phyloP scores from a whole-genome alignment of 2,797 vertebrate genomes.

The Hoplostethus atlanticus region DNA sequence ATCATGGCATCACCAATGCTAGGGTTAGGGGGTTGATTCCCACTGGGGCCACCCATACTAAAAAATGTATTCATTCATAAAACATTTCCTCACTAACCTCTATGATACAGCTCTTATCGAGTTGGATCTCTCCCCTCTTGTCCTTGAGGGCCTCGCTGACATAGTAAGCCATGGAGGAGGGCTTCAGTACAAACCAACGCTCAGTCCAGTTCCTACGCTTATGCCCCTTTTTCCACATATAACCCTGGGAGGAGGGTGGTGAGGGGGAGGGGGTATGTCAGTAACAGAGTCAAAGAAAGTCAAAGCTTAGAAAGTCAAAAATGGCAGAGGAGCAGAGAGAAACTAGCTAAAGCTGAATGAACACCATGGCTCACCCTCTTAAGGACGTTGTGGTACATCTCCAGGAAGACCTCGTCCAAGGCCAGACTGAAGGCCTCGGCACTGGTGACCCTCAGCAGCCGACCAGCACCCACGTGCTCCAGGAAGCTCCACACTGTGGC shows the following conservation, averaged over 20 bases:
- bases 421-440: slow-evolving; percentile 84
- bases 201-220: slow-evolving; percentile 88
- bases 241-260: slow-evolving; percentile 75
- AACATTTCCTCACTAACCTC: slow-evolving; percentile 75
- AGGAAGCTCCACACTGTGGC: slow-evolving; percentile 81
- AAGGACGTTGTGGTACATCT: slow-evolving; percentile 87
- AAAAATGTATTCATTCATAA: background rate
- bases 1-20: background rate
- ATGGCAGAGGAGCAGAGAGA: background rate
- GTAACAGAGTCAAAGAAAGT: background rate
- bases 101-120: slow-evolving; percentile 81
- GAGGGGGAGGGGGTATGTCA: background rate
- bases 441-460: slow-evolving; percentile 75
- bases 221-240: slow-evolving; percentile 89
- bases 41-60: background rate
- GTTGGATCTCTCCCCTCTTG: slow-evolving; percentile 84
- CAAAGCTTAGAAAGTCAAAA: background rate
- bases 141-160: slow-evolving; percentile 84
- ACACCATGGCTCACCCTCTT: slow-evolving; percentile 79
- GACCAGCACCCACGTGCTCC: slow-evolving; percentile 76
- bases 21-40: background rate
- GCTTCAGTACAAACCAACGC: slow-evolving; percentile 89
- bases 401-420: slow-evolving; percentile 84
- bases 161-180: slow-evolving; percentile 80
- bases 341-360: background rate